Base-by-base conservation (phyloP, 1,140 invertebrate species). In the Zaprionus kolodkinae region DNA sequence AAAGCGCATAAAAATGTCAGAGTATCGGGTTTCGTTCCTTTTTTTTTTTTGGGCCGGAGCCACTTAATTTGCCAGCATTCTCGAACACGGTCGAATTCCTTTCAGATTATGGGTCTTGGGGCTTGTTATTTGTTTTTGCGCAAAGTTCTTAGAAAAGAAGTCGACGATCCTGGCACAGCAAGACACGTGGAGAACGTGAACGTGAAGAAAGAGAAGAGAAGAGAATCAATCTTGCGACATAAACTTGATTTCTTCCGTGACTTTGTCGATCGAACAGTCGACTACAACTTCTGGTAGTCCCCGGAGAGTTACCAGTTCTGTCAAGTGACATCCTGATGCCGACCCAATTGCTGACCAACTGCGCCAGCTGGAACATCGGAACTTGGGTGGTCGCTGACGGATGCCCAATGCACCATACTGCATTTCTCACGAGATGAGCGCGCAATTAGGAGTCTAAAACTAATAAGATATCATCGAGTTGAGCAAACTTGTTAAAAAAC, bases 391-490 rank as follows among this genome's bases (percentile, higher is more conserved):
- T 64, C 68, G 9, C 36, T 40, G 52, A 43, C 25, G 40, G 25
- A 74, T 62, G 35, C 43, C 43, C 15, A 60, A 56, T 52, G 33
- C 33, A 40, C 33, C 57, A 33, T 48, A 52, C 55, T 52, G 17
- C 30, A 55, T 64, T 45, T 35, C 61, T 60, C 36, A 48, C 61
- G 65, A 45, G 55, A 59, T 65, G 61, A 61, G 61, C 73, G 61
- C 73, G 55, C 69, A 76, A 76, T 72, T 72, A 66, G 69, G 56
- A 55, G 68, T 12, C 43, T 33, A 59, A 70, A 71, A 33, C 72
- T 71, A 71, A 75, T 71, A 60, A 63, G 72, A 75, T 75, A 65
- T 72, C 61, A 76, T 64, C 55, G 38, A 43, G 15, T n/a, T 43
- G 36, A 55, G 43, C 45, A 45, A 72, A 64, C 67, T 76, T 72